Evolutionary conservation across 2,113 vertebrate species (phyloP), one percentile per base, ranked within the genome.

Genomic region (Apteryx mantelli): DNA sequence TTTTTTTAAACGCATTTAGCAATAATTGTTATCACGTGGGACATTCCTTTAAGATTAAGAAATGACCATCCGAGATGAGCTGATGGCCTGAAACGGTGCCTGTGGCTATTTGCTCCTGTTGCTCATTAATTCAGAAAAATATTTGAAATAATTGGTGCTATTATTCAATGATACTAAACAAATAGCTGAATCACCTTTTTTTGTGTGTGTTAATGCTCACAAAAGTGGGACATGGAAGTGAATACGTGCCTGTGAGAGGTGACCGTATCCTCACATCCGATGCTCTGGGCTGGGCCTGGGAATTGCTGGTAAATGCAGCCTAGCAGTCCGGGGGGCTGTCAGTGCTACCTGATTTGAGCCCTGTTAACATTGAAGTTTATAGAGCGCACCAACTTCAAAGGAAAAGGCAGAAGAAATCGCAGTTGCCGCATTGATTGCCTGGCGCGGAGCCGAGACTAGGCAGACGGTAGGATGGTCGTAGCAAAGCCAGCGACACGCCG

Each of bases 401-500:
- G 46, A 48, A 19, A 56, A 20, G 9, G 28, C 52, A 60, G 69
- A 83, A 21, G 42, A 34, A 68, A 40, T 68, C 3, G 2, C 36
- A 36, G 25, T 30, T 3, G 14, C 14, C 1, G 20, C 4, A 3
- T 5, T 0, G 8, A 4, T 76, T 61, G 63, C 8, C 44, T 19
- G 17, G n/a, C 36, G 12, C 25, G 14, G 52, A 85, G 52, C 82
- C 2, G 2, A 9, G 52, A 13, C 50, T 63, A 40, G 30, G 19
- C 22, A 48, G 24, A 3, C 2, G 13, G 24, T 4, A 10, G 48
- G 65, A 50, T n/a, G 3, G 2, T 24, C 26, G 24, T 65, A 9
- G 32, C 12, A 0, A 36, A 1, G 7, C 20, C 3, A 2, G 32
- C 1, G 12, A 11, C 55, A 18, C 16, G 28, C 0, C 0, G 36